Evolutionary conservation across 1,140 invertebrate species (phyloP).

Genomic region (Anastrepha obliqua): DNA sequence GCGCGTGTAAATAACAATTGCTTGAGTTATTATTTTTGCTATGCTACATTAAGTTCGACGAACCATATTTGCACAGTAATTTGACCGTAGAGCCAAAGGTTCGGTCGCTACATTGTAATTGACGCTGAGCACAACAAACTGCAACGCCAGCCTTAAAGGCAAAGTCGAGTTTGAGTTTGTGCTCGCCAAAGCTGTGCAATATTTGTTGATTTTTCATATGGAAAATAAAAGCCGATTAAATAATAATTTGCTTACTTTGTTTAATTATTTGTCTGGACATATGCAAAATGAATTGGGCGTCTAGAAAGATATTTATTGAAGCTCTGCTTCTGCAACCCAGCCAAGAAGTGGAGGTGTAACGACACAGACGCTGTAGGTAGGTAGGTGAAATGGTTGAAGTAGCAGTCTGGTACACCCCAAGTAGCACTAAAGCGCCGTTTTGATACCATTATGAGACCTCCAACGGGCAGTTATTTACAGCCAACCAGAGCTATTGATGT

Average conservation of each 20-base stretch:
- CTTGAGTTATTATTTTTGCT: constrained; percentile 54
- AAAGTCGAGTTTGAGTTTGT: neutral
- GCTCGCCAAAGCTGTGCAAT: neutral
- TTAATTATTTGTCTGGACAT: constrained; percentile 10
- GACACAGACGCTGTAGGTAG: too few species aligned
- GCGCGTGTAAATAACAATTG: constrained; percentile 52
- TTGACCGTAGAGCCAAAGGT: constrained; percentile 22
- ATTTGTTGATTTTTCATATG: constrained; percentile 50
- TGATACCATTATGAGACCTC: too few species aligned
- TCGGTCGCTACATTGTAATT: neutral
- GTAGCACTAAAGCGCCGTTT: too few species aligned
- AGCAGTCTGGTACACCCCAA: too few species aligned
- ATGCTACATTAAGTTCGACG: constrained; percentile 43
- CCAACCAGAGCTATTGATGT: too few species aligned
- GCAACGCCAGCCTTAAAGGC: neutral
- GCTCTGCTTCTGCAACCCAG: too few species aligned
- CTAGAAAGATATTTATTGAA: neutral
- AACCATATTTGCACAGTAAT: constrained; percentile 42
- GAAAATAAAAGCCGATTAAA: constrained; percentile 53
- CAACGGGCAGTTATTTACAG: too few species aligned
- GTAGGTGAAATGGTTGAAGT: too few species aligned
- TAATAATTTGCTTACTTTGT: constrained; percentile 48
- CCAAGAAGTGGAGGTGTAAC: too few species aligned
- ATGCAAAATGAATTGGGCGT: neutral
- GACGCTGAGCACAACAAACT: neutral